phyloP scores from a whole-genome alignment of 2,113 vertebrate genomes.

The Hemichromis elongatus region DNA sequence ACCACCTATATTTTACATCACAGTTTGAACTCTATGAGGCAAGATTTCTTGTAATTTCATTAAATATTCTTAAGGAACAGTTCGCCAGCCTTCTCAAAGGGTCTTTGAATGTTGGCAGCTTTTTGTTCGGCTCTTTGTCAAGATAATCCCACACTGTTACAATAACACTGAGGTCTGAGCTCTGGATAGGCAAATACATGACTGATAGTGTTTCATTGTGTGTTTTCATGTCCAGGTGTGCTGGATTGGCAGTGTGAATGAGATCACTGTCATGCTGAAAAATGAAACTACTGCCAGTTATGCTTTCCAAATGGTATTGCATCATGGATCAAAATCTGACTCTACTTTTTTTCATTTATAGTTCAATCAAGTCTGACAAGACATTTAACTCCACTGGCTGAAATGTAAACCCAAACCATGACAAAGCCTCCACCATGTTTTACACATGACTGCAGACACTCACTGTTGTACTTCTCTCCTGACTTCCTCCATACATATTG shows the following conservation, averaged over 20 bases:
- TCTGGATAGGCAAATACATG: not conserved
- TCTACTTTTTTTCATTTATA: not conserved
- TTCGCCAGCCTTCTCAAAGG: not conserved
- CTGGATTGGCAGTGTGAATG: not conserved
- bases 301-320: not conserved
- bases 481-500: not conserved
- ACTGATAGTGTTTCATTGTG: not conserved
- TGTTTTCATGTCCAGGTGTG: not conserved
- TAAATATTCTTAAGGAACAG: not conserved
- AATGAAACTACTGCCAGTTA: not conserved
- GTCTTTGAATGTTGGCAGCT: not conserved
- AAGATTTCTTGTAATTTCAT: not conserved
- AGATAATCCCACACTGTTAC: not conserved
- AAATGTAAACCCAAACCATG: not conserved
- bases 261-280: not conserved
- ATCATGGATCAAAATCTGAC: not conserved
- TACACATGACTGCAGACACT: not conserved
- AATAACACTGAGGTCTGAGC: not conserved
- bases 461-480: not conserved
- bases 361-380: not conserved
- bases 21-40: not conserved
- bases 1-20: not conserved
- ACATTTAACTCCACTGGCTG: not conserved
- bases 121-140: not conserved
- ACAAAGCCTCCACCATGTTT: not conserved